Conservation (phyloP, 2,113 vertebrate genomes). For the Paradisaea rubra region DNA sequence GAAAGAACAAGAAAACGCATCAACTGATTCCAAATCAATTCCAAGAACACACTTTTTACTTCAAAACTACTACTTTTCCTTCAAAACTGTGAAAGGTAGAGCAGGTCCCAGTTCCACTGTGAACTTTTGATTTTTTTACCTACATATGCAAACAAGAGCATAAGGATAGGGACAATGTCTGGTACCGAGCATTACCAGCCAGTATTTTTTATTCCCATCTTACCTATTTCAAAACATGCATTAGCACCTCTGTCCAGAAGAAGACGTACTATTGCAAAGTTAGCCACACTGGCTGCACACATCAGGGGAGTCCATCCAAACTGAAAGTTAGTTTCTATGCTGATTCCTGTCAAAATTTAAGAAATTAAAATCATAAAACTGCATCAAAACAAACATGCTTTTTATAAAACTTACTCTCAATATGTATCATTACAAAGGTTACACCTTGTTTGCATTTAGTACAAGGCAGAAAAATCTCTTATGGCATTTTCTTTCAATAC, state of each 20-base stretch:
- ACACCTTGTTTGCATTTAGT: not conserved
- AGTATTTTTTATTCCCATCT: not conserved
- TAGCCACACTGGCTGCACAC: conserved; percentile 81
- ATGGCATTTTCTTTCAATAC: not conserved
- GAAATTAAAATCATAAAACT: not conserved
- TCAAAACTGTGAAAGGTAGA: not conserved
- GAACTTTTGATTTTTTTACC: not conserved
- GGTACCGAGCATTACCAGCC: not conserved
- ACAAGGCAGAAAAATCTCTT: not conserved
- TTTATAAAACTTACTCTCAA: not conserved
- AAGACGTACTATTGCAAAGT: conserved; percentile 76
- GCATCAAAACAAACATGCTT: not conserved
- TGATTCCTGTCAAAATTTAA: conserved; percentile 73
- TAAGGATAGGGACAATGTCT: not conserved
- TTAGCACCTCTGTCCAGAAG: conserved; percentile 88
- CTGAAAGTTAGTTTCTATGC: conserved; percentile 78
- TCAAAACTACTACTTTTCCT: not conserved
- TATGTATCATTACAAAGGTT: not conserved
- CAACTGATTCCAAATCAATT: not conserved
- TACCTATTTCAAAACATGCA: conserved; percentile 88
- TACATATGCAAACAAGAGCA: not conserved
- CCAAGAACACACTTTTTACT: not conserved
- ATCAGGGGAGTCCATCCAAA: conserved; percentile 92
- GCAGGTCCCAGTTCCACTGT: not conserved
- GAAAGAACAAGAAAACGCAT: not conserved